A percentile compares a stretch with the other conserved stretches of the same genome.
phyloP scores from a whole-genome alignment of 1,140 invertebrate genomes.

The Laupala kohalensis region DNA sequence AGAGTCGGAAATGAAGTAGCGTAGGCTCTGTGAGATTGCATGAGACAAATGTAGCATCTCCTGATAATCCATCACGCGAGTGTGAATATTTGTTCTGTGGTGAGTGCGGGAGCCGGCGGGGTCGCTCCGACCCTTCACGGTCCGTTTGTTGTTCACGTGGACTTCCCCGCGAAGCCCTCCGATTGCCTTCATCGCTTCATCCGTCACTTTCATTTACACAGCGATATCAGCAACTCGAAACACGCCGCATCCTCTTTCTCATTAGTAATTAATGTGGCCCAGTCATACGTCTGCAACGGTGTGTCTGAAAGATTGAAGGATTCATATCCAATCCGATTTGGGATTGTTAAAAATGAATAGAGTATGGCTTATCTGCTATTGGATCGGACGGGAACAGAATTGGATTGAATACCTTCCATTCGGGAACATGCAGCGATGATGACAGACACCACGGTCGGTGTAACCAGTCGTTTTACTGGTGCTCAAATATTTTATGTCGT shows the following conservation, averaged over 20 bases:
- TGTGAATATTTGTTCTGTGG: background rate
- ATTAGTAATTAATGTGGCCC: background rate
- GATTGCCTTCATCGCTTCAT: background rate
- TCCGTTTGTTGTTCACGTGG: background rate
- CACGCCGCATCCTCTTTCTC: background rate
- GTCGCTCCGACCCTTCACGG: background rate
- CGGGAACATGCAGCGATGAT: background rate
- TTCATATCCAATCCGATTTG: background rate
- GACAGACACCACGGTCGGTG: background rate
- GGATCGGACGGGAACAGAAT: background rate
- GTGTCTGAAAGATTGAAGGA: background rate
- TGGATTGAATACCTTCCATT: background rate
- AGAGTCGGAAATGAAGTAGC: too few relatives aligned
- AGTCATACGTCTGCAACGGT: background rate
- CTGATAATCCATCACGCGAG: background rate
- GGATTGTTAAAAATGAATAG: background rate
- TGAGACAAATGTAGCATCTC: background rate
- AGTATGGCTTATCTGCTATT: background rate
- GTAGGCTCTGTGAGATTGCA: background rate
- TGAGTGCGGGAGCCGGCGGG: too few relatives aligned
- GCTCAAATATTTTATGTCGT: background rate
- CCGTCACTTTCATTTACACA: background rate
- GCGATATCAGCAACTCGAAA: background rate
- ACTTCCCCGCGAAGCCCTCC: too few relatives aligned
- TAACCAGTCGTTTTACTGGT: background rate